Evolutionary conservation across 2,797 vertebrate species (phyloP).

Genomic region (Dendrocincla fuliginosa): DNA sequence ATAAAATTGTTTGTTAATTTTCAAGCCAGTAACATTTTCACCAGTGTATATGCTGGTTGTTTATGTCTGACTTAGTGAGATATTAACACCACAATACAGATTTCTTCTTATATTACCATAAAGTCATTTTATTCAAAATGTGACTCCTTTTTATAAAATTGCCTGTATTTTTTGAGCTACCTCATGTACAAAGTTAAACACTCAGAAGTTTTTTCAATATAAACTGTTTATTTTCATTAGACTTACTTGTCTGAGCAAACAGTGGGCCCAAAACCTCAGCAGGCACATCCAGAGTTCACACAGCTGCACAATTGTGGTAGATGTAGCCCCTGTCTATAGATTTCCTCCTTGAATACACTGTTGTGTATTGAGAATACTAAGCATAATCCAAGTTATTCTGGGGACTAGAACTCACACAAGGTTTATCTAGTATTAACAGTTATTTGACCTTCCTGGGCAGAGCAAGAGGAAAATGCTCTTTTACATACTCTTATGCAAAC

Average conservation of each 20-base stretch:
- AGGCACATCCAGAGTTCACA: background rate
- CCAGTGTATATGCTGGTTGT: background rate
- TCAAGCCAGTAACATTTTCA: constrained; percentile 43
- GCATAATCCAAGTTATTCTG: constrained; percentile 33
- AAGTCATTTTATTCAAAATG: constrained; percentile 18
- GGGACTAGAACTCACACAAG: constrained; percentile 12
- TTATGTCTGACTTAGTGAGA: constrained; percentile 36
- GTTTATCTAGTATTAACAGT: constrained; percentile 59
- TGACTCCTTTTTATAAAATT: background rate
- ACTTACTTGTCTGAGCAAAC: background rate
- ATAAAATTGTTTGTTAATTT: constrained; percentile 77
- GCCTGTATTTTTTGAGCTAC: background rate
- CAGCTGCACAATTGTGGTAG: background rate
- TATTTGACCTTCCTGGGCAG: constrained; percentile 55
- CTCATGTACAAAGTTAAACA: background rate
- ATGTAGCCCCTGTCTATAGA: background rate
- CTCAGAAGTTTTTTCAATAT: background rate
- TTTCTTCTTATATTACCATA: constrained; percentile 7
- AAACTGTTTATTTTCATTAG: background rate
- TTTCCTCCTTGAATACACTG: background rate
- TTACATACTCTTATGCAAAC: constrained; percentile 54
- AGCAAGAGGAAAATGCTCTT: constrained; percentile 60
- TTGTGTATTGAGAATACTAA: constrained; percentile 1
- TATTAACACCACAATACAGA: constrained; percentile 16
- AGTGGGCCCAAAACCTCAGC: background rate